phyloP scores from a whole-genome alignment of 2,113 vertebrate genomes.

The Atractosteus spatula region DNA sequence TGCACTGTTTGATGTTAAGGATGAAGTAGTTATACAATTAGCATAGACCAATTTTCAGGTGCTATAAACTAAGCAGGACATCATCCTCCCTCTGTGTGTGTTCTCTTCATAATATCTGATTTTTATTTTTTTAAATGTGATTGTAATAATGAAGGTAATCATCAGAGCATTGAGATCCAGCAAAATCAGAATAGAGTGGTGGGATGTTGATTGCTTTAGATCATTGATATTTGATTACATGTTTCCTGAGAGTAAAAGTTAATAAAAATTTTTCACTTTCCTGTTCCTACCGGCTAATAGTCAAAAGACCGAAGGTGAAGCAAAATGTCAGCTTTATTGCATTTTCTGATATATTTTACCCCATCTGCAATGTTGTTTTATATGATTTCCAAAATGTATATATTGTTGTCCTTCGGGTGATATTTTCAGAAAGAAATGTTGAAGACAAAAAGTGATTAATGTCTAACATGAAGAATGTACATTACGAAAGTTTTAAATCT shows the following conservation, averaged over 20 bases:
- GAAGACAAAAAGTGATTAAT: no score
- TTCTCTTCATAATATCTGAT: slow-evolving; percentile 7
- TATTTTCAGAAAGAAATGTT: no score
- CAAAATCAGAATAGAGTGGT: slow-evolving; percentile 13
- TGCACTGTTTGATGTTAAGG: slow-evolving; percentile 14
- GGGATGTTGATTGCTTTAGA: slow-evolving; percentile 16
- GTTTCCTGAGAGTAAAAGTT: slow-evolving; percentile 15
- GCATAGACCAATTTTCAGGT: slow-evolving; percentile 20
- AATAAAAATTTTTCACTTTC: slow-evolving; percentile 10
- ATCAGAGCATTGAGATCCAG: slow-evolving; percentile 8
- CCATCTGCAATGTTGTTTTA: no score
- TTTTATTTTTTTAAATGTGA: slow-evolving; percentile 10
- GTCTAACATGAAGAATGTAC: no score
- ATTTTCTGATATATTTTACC: no score
- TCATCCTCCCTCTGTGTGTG: not conserved
- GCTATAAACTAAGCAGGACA: slow-evolving; percentile 14
- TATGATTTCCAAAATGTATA: no score
- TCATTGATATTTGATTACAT: slow-evolving; percentile 2
- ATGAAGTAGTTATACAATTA: slow-evolving; percentile 21
- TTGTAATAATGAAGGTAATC: slow-evolving; percentile 19
- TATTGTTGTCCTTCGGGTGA: no score
- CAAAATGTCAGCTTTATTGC: not conserved
- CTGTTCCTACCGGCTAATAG: not conserved
- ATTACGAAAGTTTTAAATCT: no score
- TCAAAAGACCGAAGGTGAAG: slow-evolving; percentile 1